A percentile compares a stretch with the other conserved stretches of the same genome.
Conservation (phyloP, 2,888 invertebrate genomes). For the Metacarcinus magister region DNA sequence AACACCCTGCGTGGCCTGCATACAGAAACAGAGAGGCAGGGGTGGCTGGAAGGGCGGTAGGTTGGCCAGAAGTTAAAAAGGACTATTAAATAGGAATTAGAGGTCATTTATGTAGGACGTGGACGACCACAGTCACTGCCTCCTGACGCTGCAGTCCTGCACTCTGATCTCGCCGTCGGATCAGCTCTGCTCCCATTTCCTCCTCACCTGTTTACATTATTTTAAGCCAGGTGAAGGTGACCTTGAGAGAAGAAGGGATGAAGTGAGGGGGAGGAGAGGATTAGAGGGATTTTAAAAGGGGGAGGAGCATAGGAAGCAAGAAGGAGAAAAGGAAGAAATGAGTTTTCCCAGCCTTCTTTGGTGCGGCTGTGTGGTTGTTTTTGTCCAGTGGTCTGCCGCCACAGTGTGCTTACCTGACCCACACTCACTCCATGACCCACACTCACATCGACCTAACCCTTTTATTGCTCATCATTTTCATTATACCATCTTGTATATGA, state of each 20-base stretch:
- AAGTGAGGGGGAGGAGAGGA: not conserved
- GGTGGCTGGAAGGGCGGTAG: not conserved
- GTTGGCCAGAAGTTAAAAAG: not conserved
- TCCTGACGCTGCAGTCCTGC: not conserved
- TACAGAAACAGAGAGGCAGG: not conserved
- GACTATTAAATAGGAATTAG: not conserved
- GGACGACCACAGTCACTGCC: not conserved
- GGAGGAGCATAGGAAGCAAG: not conserved
- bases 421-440: too few relatives aligned
- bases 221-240: not conserved
- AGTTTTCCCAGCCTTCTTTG: too few relatives aligned
- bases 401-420: too few relatives aligned
- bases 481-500: too few relatives aligned
- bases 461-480: too few relatives aligned
- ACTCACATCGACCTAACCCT: too few relatives aligned
- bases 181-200: not conserved
- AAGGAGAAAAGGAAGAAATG: not conserved
- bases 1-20: not conserved
- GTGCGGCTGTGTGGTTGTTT: too few relatives aligned
- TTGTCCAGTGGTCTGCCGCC: too few relatives aligned
- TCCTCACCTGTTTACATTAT: not conserved
- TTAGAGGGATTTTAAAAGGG: too few relatives aligned
- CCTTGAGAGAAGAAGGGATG: not conserved
- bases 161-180: not conserved
- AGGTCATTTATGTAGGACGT: not conserved